These are phyloP conservation scores for Ophioderma brevispina DNA, from an alignment of 35 echinoderm and acorn worm species.

Conservation along the genomic window DNA sequence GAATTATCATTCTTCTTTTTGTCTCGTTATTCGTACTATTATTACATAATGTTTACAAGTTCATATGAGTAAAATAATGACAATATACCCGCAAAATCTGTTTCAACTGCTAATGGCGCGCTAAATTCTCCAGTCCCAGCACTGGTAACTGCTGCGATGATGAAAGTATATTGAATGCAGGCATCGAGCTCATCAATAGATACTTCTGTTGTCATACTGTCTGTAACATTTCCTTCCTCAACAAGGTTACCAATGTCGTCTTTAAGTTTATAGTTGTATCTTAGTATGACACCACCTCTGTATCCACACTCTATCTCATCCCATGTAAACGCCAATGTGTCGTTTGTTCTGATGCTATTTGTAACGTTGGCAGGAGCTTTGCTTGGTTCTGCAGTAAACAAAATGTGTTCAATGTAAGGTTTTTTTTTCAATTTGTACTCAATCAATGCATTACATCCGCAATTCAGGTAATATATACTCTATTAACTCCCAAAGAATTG, in stretches of 20 bases:
- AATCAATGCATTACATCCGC: too few relatives aligned
- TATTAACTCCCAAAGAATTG: too few relatives aligned
- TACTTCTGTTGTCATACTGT: neutral
- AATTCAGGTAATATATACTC: too few relatives aligned
- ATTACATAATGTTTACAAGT: too few relatives aligned
- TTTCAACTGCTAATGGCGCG: neutral
- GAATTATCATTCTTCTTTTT: too few relatives aligned
- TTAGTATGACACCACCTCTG: neutral
- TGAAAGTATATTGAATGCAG: neutral
- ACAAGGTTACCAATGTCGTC: neutral
- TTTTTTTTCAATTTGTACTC: too few relatives aligned
- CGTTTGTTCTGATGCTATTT: neutral
- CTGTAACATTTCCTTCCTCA: neutral
- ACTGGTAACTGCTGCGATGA: neutral
- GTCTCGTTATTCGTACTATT: too few relatives aligned
- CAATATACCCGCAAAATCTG: constrained; percentile 3
- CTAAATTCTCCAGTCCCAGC: neutral
- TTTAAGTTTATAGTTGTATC: neutral
- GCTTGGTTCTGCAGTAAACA: neutral
- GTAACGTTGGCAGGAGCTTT: neutral
- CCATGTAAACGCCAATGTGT: neutral
- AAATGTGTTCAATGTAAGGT: too few relatives aligned
- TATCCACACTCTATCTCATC: neutral
- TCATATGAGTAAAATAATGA: too few relatives aligned
- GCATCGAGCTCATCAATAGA: neutral